These are phyloP conservation scores for Cyprinodon diabolis DNA, from an alignment of 2,797 vertebrate species.

Conservation along the genomic window DNA sequence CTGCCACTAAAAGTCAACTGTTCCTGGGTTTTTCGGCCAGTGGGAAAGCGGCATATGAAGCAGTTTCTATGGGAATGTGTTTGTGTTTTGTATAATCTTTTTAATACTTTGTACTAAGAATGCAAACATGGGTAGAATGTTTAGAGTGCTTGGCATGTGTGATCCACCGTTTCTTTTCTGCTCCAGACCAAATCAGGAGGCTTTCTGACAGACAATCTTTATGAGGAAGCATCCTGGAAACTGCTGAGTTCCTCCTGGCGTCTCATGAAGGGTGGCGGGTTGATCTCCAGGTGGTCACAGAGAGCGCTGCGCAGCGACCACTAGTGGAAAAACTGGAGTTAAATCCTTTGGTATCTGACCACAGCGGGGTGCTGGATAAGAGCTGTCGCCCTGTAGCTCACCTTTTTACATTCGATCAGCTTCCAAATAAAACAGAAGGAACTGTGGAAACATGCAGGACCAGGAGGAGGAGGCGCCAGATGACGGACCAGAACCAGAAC, in stretches of 20 bases:
- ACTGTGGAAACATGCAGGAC: background rate
- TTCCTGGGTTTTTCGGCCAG: too few species aligned
- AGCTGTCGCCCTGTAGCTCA: background rate
- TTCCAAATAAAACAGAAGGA: background rate
- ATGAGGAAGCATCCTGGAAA: background rate
- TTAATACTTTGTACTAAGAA: slow-evolving; percentile 80
- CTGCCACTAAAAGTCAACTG: too few species aligned
- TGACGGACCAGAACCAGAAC: background rate
- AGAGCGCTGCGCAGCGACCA: too few species aligned
- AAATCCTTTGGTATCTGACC: too few species aligned
- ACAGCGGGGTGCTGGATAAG: too few species aligned
- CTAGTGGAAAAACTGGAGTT: too few species aligned
- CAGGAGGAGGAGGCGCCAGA: background rate
- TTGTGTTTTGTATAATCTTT: slow-evolving; percentile 74
- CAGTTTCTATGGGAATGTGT: slow-evolving; percentile 74
- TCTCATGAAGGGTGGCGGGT: background rate
- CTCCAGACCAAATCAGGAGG: slow-evolving; percentile 47
- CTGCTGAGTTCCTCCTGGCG: background rate
- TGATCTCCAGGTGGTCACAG: background rate
- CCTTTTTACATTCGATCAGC: background rate
- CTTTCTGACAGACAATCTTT: slow-evolving; percentile 50
- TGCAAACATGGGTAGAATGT: slow-evolving; percentile 58
- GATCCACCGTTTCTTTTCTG: slow-evolving; percentile 64
- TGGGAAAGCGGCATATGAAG: too few species aligned
- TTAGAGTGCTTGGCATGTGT: slow-evolving; percentile 55